These are phyloP conservation scores for Himalopsyche anomala DNA, from an alignment of 2,888 invertebrate genomes.

Conservation along the genomic window DNA sequence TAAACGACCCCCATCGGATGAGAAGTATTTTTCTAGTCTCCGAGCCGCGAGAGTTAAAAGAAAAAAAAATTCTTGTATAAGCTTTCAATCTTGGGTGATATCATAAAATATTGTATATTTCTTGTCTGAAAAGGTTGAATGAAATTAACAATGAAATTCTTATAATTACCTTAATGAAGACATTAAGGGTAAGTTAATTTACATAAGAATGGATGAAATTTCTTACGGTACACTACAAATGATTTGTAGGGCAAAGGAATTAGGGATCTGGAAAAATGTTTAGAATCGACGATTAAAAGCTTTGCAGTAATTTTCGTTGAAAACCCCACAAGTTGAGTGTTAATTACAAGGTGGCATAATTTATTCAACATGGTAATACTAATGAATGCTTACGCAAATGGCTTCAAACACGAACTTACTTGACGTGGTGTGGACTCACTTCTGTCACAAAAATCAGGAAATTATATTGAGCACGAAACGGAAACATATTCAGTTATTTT, in stretches of 20 bases:
- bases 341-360: slow-evolving; percentile 19
- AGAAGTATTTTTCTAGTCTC: too few relatives aligned
- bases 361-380: slow-evolving; percentile 4
- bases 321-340: slow-evolving; percentile 5
- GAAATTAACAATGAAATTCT: background rate
- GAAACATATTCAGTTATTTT: slow-evolving; percentile 12
- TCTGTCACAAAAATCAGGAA: slow-evolving; percentile 17
- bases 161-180: background rate
- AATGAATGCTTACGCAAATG: slow-evolving; percentile 23
- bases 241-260: background rate
- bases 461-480: slow-evolving; percentile 11
- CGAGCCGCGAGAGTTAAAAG: too few relatives aligned
- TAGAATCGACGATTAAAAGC: slow-evolving; percentile 34
- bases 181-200: background rate
- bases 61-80: too few relatives aligned
- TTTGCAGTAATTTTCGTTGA: background rate
- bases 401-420: slow-evolving; percentile 23
- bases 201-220: background rate
- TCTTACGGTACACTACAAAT: background rate
- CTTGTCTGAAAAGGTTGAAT: too few relatives aligned
- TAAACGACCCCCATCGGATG: too few relatives aligned
- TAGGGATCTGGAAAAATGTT: background rate
- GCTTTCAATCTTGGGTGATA: too few relatives aligned
- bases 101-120: too few relatives aligned
- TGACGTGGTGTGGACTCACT: background rate